Percentiles rank a stretch among this genome's conserved stretches.
phyloP scores from a whole-genome alignment of 2,888 invertebrate genomes.

The Tetragonisca angustula region DNA sequence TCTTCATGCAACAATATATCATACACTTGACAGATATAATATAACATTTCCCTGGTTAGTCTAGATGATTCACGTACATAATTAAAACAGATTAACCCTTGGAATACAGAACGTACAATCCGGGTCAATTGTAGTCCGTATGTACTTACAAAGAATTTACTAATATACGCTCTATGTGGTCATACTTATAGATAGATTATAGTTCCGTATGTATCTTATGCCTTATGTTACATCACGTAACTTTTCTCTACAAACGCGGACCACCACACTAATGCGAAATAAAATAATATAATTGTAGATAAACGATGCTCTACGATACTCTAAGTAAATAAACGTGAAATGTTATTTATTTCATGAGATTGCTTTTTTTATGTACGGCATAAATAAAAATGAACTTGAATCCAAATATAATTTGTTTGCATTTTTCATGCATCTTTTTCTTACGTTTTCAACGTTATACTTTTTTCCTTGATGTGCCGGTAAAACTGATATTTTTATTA shows the following conservation, averaged over 20 bases:
- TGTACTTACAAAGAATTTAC: not conserved
- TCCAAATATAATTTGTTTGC: not conserved
- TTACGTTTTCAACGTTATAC: too few relatives aligned
- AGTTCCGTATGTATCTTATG: not conserved
- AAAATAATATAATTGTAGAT: not conserved
- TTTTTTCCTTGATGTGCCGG: not conserved
- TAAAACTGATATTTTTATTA: too few relatives aligned
- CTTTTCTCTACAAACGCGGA: not conserved
- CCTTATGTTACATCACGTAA: not conserved
- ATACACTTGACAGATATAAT: not conserved
- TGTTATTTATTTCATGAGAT: not conserved
- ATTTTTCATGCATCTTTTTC: not conserved
- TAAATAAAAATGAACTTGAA: not conserved
- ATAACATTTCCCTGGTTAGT: constrained; percentile 4
- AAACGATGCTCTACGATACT: not conserved
- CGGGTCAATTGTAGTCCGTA: not conserved
- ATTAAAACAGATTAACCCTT: constrained; percentile 2
- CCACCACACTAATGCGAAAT: not conserved
- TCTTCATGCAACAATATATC: not conserved
- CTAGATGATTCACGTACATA: not conserved
- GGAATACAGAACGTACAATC: not conserved
- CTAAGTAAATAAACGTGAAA: not conserved
- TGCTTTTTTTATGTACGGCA: not conserved
- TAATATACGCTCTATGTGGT: not conserved
- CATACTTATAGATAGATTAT: not conserved